Evolutionary conservation across 2,888 invertebrate genomes (phyloP), one percentile per base, ranked within the genome.

Genomic region (Acrocyrtus sp.): DNA sequence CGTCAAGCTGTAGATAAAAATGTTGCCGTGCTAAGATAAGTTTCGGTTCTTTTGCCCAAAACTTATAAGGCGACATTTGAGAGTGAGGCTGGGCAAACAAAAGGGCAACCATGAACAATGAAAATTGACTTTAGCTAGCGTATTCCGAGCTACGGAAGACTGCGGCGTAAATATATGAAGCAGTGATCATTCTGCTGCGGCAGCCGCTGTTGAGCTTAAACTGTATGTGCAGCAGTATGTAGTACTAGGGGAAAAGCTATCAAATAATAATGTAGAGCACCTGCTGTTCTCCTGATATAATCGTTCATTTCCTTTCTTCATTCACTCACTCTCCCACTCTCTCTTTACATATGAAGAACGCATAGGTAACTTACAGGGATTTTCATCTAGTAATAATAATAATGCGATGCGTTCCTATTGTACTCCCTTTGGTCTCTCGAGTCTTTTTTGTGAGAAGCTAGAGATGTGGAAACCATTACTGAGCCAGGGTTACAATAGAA

Each of bases 231-330:
- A 10, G n/a, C n/a, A 5, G 26, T 3, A 12, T n/a, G 27, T 15
- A 24, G 43, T n/a, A 29, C 12, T 41, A 29, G 24, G 1, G 34
- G 5, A 34, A 39, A 19, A 22, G 19, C 50, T 50, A 50, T 58
- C 45, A 45, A 26, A 43, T 58, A 24, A 58, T 58, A 41, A 48
- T 58, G 50, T 21, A 50, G 58, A 60, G 58, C 68, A 68, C 68
- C 68, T 68, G 68, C 68, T 60, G 58, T 68, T 60, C 60, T 51
- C 43, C 21, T 50, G 50, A 50, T 60, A 60, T 68, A 68, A 68
- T 68, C 60, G 68, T 68, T 60, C 68, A 51, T 60, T 68, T 68
- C 68, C 68, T 67, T 57, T 19, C 53, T 21, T 45, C 50, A 34
- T 53, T 34, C 53, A 53, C 6, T n/a, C 10, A 29, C 29, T n/a